A percentile compares a stretch with the other conserved stretches of the same genome.
phyloP scores from a whole-genome alignment of 1,140 invertebrate species.

The Temnothorax curvispinosus region DNA sequence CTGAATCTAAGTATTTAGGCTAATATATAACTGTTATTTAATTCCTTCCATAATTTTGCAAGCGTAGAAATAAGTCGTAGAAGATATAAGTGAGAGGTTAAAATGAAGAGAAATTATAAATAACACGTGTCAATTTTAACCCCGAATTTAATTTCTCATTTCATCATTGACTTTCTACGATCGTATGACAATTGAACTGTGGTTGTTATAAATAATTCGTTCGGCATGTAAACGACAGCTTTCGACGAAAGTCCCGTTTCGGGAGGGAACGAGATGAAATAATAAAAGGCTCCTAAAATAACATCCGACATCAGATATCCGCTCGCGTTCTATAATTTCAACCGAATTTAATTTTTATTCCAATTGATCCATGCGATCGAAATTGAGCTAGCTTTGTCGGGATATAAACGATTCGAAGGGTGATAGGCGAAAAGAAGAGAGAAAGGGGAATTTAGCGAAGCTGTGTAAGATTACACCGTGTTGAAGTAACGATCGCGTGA shows the following conservation, averaged over 20 bases:
- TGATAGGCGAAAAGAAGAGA: not conserved
- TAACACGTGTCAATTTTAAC: not conserved
- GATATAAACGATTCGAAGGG: not conserved
- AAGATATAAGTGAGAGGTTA: not conserved
- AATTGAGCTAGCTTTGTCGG: not conserved
- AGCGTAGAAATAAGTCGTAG: not conserved
- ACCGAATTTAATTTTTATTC: constrained; percentile 10
- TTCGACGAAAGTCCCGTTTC: not conserved
- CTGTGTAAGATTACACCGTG: constrained; percentile 67
- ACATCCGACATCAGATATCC: not conserved
- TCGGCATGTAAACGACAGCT: not conserved
- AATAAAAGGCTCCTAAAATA: constrained; percentile 2
- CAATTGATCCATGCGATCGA: not conserved
- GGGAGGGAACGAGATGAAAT: not conserved
- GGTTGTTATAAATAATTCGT: not conserved
- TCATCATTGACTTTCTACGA: not conserved
- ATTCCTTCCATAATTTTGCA: not conserved
- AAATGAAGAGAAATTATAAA: not conserved
- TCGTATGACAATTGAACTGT: not conserved
- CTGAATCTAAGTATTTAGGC: not conserved
- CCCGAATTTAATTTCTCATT: not conserved
- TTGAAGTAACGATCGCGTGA: constrained; percentile 63
- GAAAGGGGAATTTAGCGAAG: constrained; percentile 22
- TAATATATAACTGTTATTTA: not conserved
- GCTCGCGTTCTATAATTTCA: not conserved